Evolutionary conservation across 2,797 vertebrate genomes (phyloP).

Genomic region (Trachops cirrhosus): DNA sequence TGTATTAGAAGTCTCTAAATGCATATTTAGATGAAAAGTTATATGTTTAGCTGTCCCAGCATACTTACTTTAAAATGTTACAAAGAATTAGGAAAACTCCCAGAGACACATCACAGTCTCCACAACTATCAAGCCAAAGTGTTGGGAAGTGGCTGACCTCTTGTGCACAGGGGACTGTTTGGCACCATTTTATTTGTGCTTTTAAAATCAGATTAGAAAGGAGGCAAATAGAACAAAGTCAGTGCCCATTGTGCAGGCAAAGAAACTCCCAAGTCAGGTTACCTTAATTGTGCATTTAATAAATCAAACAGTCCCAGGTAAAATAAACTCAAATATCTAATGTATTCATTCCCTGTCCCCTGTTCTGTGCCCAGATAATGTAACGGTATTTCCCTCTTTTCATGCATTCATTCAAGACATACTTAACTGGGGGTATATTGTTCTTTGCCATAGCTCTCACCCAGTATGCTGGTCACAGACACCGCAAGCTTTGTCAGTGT

Average conservation of each 20-base stretch:
- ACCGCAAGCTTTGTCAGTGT: background rate
- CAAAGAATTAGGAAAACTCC: slow-evolving; percentile 65
- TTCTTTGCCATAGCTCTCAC: too few species aligned
- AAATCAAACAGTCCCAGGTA: slow-evolving; percentile 10
- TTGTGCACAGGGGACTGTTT: background rate
- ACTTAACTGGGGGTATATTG: background rate
- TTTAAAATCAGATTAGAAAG: slow-evolving; percentile 42
- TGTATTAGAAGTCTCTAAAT: slow-evolving; percentile 68
- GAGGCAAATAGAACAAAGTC: slow-evolving; percentile 17
- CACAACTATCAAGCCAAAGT: slow-evolving; percentile 25
- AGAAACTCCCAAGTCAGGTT: background rate
- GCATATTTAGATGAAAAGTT: slow-evolving; percentile 67
- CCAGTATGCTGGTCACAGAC: too few species aligned
- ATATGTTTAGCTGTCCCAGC: slow-evolving; percentile 52
- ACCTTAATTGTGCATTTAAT: background rate
- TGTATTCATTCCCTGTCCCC: background rate
- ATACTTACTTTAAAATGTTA: slow-evolving; percentile 67
- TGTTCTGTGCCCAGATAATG: background rate
- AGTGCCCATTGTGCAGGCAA: background rate
- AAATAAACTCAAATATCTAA: slow-evolving; percentile 21
- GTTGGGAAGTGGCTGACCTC: slow-evolving; percentile 48
- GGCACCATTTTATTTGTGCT: slow-evolving; percentile 42
- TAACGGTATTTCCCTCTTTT: background rate
- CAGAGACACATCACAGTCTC: slow-evolving; percentile 30
- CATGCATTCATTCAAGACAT: background rate